Evolutionary conservation across 2,888 invertebrate species (phyloP).

Genomic region (Lycophotia porphyrea): DNA sequence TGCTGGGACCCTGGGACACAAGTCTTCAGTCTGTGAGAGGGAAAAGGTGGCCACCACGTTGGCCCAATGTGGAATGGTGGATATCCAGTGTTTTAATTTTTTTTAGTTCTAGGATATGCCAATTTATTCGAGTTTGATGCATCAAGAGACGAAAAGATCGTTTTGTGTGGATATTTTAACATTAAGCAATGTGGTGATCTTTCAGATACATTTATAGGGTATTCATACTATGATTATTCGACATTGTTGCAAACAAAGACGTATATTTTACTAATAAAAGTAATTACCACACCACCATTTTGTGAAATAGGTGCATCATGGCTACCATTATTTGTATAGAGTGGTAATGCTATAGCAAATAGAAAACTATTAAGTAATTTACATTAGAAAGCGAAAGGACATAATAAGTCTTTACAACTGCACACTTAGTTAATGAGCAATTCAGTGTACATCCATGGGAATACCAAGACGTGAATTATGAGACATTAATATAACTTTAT

Average conservation of each 20-base stretch:
- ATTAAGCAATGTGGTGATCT: not conserved
- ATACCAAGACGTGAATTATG: conserved; percentile 19
- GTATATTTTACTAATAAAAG: not conserved
- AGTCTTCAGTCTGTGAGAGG: too few species aligned
- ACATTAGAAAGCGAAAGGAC: conserved; percentile 17
- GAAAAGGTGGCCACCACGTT: too few species aligned
- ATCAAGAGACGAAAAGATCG: not conserved
- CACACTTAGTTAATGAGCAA: conserved; percentile 16
- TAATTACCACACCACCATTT: not conserved
- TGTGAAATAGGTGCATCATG: conserved; percentile 22
- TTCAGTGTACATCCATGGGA: conserved; percentile 1
- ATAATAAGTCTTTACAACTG: conserved; percentile 9
- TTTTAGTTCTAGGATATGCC: not conserved
- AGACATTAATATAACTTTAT: conserved; percentile 5
- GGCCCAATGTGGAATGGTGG: too few species aligned
- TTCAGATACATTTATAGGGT: not conserved
- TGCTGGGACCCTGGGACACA: not conserved
- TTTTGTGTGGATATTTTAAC: not conserved
- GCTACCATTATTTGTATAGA: conserved; percentile 23
- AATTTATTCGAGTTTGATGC: not conserved
- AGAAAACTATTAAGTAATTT: conserved; percentile 17
- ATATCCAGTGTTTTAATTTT: not conserved
- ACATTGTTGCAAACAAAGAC: not conserved
- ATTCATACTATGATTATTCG: not conserved
- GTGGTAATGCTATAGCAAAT: conserved; percentile 20